Conservation (phyloP, 2,888 invertebrate genomes). For the Trissonchulus latispiculum region DNA sequence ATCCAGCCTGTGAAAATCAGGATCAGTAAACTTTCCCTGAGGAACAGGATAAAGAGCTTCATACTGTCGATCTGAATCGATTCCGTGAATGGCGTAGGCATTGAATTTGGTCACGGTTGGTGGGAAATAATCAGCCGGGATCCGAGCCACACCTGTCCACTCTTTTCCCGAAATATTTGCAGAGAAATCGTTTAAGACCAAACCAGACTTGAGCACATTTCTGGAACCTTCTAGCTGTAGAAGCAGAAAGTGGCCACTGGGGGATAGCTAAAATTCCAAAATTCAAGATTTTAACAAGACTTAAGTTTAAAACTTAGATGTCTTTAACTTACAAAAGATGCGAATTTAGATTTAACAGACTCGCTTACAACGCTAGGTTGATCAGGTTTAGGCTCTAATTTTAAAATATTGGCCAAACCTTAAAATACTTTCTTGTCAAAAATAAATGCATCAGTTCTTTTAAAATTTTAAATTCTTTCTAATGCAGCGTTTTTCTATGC, state of each 20-base stretch:
- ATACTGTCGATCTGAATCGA: conserved; percentile 45
- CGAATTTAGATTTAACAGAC: too few relatives aligned
- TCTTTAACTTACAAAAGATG: too few relatives aligned
- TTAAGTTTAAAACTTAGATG: too few relatives aligned
- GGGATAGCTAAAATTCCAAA: background rate
- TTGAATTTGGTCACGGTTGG: conserved; percentile 48
- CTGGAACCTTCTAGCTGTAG: conserved; percentile 47
- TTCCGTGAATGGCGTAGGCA: conserved; percentile 52
- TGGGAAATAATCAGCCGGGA: conserved; percentile 50
- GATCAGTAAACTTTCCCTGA: conserved; percentile 41
- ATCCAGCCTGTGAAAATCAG: conserved; percentile 50
- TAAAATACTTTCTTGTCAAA: too few relatives aligned
- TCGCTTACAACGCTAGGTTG: too few relatives aligned
- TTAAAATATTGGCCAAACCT: too few relatives aligned
- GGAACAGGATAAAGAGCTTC: conserved; percentile 49
- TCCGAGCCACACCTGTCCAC: conserved; percentile 47
- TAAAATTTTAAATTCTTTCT: too few relatives aligned
- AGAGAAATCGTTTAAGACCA: conserved; percentile 17
- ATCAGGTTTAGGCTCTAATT: too few relatives aligned
- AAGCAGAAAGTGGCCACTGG: conserved; percentile 45
- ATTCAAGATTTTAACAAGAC: too few relatives aligned
- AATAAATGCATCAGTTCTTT: too few relatives aligned
- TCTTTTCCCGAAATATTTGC: conserved; percentile 34
- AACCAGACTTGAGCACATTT: conserved; percentile 46
- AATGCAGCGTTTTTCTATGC: too few relatives aligned